Conservation (phyloP, 2,888 invertebrate genomes). For the Xanthorhoe spadicearia region DNA sequence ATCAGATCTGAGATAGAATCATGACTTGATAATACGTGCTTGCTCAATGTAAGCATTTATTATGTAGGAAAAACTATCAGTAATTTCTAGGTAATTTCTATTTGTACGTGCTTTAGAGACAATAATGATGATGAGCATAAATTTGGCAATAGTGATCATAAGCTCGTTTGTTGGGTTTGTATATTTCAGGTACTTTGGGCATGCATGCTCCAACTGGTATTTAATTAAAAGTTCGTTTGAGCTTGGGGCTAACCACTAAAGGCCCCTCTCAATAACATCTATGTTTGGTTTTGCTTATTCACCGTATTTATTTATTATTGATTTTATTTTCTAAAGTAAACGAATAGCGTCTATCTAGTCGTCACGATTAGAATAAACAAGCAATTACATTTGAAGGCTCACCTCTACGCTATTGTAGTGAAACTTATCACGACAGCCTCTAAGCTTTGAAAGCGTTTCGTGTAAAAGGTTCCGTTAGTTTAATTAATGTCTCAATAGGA, state of each 20-base stretch:
- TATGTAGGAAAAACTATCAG: neutral
- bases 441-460: neutral
- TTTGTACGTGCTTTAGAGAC: neutral
- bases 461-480: neutral
- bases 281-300: too few species aligned
- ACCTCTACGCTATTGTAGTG: neutral
- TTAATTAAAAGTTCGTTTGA: too few species aligned
- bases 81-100: neutral
- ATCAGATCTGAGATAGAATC: neutral
- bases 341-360: neutral
- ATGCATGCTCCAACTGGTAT: too few species aligned
- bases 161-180: too few species aligned
- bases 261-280: too few species aligned
- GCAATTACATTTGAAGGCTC: neutral
- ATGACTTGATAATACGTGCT: neutral
- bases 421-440: neutral
- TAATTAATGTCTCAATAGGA: too few species aligned
- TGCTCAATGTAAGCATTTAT: neutral
- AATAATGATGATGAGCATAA: neutral
- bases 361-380: neutral
- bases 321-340: neutral
- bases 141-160: too few species aligned
- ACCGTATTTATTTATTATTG: too few species aligned
- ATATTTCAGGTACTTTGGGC: too few species aligned
- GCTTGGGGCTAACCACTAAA: too few species aligned